Conservation (phyloP, 2,113 vertebrate genomes). For the Protomyctophum bolini region DNA sequence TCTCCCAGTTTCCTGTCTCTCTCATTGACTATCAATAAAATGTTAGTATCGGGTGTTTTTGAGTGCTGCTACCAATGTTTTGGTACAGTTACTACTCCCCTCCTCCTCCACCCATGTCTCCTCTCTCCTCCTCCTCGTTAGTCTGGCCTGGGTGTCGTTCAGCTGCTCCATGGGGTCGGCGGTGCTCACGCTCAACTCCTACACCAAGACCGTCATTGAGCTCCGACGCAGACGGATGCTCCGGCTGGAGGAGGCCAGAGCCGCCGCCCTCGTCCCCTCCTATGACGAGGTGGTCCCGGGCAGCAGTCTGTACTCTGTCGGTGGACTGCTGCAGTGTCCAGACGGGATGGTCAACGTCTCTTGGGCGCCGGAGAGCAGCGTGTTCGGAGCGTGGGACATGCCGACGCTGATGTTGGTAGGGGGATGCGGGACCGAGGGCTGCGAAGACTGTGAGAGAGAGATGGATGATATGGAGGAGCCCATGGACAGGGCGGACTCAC, state of each 20-base stretch:
- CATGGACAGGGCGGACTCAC: slow-evolving; percentile 68
- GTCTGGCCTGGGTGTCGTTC: slow-evolving; percentile 86
- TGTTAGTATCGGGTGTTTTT: too few species aligned
- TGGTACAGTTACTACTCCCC: neutral
- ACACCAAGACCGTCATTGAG: slow-evolving; percentile 87
- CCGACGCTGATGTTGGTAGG: slow-evolving; percentile 77
- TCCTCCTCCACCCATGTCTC: neutral
- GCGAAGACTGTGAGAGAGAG: slow-evolving; percentile 80
- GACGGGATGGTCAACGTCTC: slow-evolving; percentile 71
- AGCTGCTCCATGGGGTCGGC: slow-evolving; percentile 86
- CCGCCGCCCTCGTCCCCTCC: slow-evolving; percentile 66
- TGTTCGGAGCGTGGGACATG: slow-evolving; percentile 66
- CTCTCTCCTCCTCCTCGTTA: slow-evolving; percentile 32
- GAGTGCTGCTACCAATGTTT: too few species aligned
- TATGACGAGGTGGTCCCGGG: slow-evolving; percentile 77
- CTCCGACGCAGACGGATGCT: slow-evolving; percentile 75
- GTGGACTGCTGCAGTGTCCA: slow-evolving; percentile 75
- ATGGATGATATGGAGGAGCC: slow-evolving; percentile 73
- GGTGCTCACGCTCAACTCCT: slow-evolving; percentile 85
- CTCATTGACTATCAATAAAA: too few species aligned
- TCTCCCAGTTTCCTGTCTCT: too few species aligned
- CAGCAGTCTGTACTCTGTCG: slow-evolving; percentile 79
- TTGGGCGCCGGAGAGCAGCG: slow-evolving; percentile 64
- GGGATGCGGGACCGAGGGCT: slow-evolving; percentile 71
- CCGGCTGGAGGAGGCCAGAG: slow-evolving; percentile 72